phyloP scores from a whole-genome alignment of 2,113 vertebrate species.

The Catharus bicknelli region DNA sequence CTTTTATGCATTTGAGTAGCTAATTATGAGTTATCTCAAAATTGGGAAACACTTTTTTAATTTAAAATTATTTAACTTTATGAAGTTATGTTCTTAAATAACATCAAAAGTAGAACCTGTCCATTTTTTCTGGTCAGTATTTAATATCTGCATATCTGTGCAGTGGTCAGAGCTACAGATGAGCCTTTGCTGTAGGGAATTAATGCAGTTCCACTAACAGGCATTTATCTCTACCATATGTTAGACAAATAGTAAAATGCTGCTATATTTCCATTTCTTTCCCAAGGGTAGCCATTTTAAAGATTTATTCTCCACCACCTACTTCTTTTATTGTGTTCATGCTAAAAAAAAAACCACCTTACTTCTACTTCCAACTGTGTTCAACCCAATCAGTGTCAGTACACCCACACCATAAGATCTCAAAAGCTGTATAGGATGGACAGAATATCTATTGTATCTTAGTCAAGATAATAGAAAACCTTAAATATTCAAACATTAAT shows the following conservation, averaged over 20 bases:
- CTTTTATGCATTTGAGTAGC: background rate
- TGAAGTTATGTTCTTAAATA: background rate
- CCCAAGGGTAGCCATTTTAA: conserved; percentile 33
- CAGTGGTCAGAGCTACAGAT: background rate
- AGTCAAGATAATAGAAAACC: background rate
- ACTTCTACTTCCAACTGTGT: background rate
- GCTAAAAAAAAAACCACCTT: background rate
- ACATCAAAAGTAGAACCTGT: background rate
- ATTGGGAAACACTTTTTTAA: background rate
- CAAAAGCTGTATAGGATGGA: background rate
- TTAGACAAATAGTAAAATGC: conserved; percentile 10
- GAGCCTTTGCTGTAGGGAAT: background rate
- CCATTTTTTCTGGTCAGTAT: background rate
- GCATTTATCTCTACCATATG: conserved; percentile 2
- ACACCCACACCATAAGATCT: background rate
- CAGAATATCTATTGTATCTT: background rate
- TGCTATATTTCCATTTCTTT: conserved; percentile 17
- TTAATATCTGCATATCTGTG: background rate
- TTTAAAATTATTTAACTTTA: background rate
- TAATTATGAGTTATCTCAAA: conserved; percentile 21
- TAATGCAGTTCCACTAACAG: background rate
- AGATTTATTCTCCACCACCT: conserved; percentile 15
- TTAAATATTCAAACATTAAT: background rate
- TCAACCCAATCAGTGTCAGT: background rate
- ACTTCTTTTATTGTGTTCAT: background rate